phyloP scores from a whole-genome alignment of 2,113 vertebrate genomes.

The Peromyscus maniculatus region DNA sequence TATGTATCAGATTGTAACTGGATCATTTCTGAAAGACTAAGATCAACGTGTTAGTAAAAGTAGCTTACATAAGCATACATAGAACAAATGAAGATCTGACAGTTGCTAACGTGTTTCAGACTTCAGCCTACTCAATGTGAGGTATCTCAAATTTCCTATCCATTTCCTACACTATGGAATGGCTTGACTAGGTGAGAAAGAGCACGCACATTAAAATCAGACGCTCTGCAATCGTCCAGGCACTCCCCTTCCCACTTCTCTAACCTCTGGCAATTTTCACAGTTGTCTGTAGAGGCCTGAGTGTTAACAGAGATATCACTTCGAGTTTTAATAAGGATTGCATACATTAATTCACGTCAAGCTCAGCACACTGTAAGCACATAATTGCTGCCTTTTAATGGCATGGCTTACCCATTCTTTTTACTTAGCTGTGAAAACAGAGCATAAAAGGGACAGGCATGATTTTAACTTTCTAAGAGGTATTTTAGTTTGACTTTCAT shows the following conservation, averaged over 20 bases:
- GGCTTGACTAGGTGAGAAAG: neutral
- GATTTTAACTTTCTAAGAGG: constrained; percentile 56
- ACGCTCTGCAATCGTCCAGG: neutral
- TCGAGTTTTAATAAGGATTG: neutral
- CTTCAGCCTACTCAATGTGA: neutral
- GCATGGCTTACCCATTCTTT: neutral
- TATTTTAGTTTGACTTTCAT: constrained; percentile 34
- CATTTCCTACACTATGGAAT: neutral
- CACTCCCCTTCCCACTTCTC: neutral
- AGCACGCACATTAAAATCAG: neutral
- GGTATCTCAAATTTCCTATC: neutral
- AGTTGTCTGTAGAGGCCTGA: neutral
- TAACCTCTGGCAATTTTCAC: neutral
- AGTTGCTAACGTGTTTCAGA: neutral
- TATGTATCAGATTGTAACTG: neutral
- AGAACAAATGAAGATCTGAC: neutral
- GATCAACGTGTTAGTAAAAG: neutral
- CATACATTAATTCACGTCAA: neutral
- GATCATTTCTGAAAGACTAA: neutral
- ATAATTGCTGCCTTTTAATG: neutral
- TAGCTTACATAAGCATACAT: neutral
- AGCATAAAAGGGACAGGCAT: neutral
- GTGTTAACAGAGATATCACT: neutral
- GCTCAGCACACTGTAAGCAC: neutral
- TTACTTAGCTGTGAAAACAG: constrained; percentile 12